Evolutionary conservation across 2,797 vertebrate genomes (phyloP).

Genomic region (Cichlasoma orientale): DNA sequence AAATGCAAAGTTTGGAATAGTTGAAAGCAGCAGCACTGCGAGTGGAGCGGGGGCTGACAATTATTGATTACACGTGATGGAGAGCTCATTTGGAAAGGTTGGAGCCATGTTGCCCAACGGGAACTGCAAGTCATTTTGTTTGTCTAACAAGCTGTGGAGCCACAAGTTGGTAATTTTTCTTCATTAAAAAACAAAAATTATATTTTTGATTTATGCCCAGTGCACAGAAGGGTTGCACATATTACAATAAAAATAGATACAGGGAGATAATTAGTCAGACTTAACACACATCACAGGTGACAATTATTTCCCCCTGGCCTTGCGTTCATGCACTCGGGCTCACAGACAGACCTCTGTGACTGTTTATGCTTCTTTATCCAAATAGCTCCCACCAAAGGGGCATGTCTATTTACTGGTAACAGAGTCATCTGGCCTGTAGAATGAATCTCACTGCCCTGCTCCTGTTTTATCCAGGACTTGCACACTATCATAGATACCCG

Average conservation of each 20-base stretch:
- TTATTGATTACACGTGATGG: constrained; percentile 63
- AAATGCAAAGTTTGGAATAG: constrained; percentile 30
- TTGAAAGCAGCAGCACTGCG: constrained; percentile 14
- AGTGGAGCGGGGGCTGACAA: constrained; percentile 28
- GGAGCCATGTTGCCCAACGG: constrained; percentile 28
- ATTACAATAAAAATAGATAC: constrained; percentile 47
- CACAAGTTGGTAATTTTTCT: constrained; percentile 64
- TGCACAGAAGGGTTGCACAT: constrained; percentile 19
- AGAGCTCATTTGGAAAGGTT: constrained; percentile 60
- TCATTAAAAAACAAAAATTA: constrained; percentile 63
- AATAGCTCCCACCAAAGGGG: constrained; percentile 1
- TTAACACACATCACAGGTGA: constrained; percentile 30
- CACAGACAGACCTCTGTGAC: not conserved
- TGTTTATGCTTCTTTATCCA: constrained; percentile 4
- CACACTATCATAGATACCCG: not conserved
- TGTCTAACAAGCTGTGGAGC: constrained; percentile 61
- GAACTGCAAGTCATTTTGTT: constrained; percentile 47
- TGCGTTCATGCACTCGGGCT: constrained; percentile 2
- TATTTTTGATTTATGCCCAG: constrained; percentile 56
- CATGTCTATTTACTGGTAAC: constrained; percentile 23
- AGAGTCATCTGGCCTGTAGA: constrained; percentile 36
- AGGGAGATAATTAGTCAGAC: constrained; percentile 43
- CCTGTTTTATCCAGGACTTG: not conserved
- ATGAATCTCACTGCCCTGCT: constrained; percentile 6
- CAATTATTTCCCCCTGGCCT: constrained; percentile 36